Percentiles rank a stretch among this genome's conserved stretches.
Evolutionary conservation across 2,797 vertebrate genomes (phyloP).

Genomic region (Spinibarbus caldwelli): DNA sequence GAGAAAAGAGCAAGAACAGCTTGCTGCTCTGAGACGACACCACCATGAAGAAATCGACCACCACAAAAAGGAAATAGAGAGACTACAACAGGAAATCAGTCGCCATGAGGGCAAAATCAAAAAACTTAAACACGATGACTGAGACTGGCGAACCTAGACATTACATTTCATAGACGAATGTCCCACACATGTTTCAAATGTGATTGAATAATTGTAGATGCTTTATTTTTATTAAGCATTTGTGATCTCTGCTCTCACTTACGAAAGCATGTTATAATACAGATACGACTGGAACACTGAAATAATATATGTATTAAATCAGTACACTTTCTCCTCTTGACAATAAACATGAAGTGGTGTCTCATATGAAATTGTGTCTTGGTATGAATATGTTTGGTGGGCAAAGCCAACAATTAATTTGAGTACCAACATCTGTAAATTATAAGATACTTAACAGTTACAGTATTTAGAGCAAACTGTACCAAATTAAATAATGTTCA

Average conservation of each 20-base stretch:
- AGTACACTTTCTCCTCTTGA: background rate
- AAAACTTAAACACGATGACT: slow-evolving; percentile 80
- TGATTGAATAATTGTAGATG: background rate
- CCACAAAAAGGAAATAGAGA: slow-evolving; percentile 88
- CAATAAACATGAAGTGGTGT: slow-evolving; percentile 21
- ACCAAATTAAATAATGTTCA: background rate
- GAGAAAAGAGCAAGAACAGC: slow-evolving; percentile 85
- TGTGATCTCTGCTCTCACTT: background rate
- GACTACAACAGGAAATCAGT: slow-evolving; percentile 87
- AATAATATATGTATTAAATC: background rate
- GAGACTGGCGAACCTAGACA: slow-evolving; percentile 21
- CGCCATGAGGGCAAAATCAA: slow-evolving; percentile 88
- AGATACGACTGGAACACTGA: background rate
- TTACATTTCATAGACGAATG: background rate
- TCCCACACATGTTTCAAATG: background rate
- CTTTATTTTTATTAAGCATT: background rate
- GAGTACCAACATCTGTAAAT: background rate
- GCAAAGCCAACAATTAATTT: background rate
- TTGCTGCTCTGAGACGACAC: slow-evolving; percentile 82
- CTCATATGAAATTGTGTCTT: background rate
- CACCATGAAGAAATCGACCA: slow-evolving; percentile 88
- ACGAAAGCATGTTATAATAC: background rate
- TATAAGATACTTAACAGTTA: background rate
- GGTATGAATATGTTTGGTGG: background rate
- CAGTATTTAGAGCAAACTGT: background rate